A percentile compares a stretch with the other conserved stretches of the same genome.
Conservation (phyloP, 1,140 invertebrate genomes). For the Brachionus asplanchnoidis region DNA sequence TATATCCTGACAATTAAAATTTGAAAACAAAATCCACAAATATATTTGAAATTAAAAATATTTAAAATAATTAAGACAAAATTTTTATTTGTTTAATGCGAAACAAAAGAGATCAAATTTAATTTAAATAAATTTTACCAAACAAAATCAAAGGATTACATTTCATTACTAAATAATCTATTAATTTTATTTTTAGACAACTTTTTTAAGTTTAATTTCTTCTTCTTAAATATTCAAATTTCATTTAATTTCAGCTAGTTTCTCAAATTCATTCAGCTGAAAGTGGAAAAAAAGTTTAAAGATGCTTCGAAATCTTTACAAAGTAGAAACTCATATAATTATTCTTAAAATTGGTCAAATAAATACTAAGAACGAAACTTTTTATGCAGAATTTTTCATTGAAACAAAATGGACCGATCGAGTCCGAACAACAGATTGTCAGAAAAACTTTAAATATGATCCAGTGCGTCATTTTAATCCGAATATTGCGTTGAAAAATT, state of each 20-base stretch:
- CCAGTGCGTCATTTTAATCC: background rate
- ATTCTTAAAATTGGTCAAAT: constrained; percentile 30
- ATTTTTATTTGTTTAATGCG: too few relatives aligned
- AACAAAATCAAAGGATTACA: background rate
- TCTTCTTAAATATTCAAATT: background rate
- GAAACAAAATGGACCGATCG: constrained; percentile 3
- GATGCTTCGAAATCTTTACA: background rate
- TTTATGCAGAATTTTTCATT: constrained; percentile 25
- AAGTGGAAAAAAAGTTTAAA: background rate
- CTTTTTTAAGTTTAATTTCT: background rate
- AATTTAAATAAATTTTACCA: too few relatives aligned
- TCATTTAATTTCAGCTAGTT: background rate
- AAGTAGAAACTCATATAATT: constrained; percentile 8
- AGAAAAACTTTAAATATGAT: background rate
- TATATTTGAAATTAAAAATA: too few relatives aligned
- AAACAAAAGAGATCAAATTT: background rate
- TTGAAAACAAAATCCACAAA: too few relatives aligned
- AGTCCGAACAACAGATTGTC: background rate
- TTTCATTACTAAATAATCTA: background rate
- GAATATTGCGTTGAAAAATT: constrained; percentile 7
- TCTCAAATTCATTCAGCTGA: background rate
- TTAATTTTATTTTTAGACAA: background rate
- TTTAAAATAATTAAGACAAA: too few relatives aligned
- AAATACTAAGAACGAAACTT: constrained; percentile 19
- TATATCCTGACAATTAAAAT: too few relatives aligned